Conservation (phyloP, 2,888 invertebrate genomes). For the Ophonus ardosiacus region DNA sequence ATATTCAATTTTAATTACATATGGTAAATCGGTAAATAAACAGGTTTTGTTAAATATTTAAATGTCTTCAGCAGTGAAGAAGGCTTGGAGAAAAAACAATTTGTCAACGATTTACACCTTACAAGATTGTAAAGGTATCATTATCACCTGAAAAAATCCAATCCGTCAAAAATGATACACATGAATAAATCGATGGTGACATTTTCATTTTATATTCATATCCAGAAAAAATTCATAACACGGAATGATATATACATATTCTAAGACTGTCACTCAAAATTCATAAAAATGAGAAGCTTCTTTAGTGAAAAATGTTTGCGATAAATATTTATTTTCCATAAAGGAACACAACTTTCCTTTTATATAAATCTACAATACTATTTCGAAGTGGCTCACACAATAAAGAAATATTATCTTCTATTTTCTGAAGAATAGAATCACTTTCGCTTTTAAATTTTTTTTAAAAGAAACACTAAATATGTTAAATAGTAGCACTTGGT, state of each 20-base stretch:
- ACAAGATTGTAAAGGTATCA: not conserved
- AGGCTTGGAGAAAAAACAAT: not conserved
- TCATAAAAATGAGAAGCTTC: not conserved
- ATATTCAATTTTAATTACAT: constrained; percentile 12
- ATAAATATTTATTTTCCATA: constrained; percentile 7
- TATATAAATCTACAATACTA: not conserved
- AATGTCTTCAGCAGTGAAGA: not conserved
- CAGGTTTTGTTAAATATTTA: not conserved
- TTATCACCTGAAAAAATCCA: not conserved
- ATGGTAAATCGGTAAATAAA: constrained; percentile 14
- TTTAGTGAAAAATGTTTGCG: constrained; percentile 1
- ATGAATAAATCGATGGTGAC: not conserved
- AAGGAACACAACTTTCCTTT: constrained; percentile 7
- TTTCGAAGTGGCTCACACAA: not conserved
- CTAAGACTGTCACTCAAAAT: not conserved
- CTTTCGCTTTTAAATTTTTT: not conserved
- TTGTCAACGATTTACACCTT: not conserved
- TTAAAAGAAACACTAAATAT: not conserved
- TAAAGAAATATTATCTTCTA: not conserved
- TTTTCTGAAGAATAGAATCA: not conserved
- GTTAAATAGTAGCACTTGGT: not conserved
- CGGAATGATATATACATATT: not conserved
- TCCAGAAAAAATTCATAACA: not conserved
- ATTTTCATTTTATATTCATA: not conserved
- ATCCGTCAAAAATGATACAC: not conserved